These are phyloP conservation scores for Crocidura indochinensis DNA, from an alignment of 2,797 vertebrate genomes.

Conservation along the genomic window DNA sequence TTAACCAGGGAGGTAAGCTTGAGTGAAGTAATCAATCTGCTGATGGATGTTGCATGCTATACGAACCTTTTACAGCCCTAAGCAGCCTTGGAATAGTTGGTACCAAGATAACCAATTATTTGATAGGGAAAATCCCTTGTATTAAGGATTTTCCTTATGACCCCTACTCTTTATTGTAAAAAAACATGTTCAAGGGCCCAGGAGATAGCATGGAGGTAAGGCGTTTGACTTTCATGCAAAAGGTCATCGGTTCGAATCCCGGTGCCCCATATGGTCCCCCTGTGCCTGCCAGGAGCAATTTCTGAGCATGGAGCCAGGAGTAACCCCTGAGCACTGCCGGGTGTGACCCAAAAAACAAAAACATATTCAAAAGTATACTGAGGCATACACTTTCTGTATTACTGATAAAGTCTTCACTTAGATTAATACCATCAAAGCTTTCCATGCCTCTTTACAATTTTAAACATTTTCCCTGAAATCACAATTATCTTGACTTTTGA, in stretches of 20 bases:
- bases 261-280: too few species aligned
- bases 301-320: too few species aligned
- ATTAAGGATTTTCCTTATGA: constrained; percentile 6
- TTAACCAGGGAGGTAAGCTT: constrained; percentile 29
- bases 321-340: too few species aligned
- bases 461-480: neutral
- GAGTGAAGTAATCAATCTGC: constrained; percentile 8
- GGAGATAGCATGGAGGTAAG: too few species aligned
- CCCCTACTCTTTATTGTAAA: neutral
- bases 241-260: too few species aligned
- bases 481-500: constrained; percentile 22
- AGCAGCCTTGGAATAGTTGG: neutral
- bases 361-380: neutral
- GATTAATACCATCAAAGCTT: neutral
- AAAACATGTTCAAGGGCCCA: neutral
- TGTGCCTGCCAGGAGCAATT: too few species aligned
- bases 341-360: too few species aligned
- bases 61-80: constrained; percentile 10
- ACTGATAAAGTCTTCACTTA: neutral
- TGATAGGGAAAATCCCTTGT: constrained; percentile 18
- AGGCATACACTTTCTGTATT: neutral
- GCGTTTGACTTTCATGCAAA: too few species aligned
- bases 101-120: constrained; percentile 13
- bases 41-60: neutral
- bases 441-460: neutral